phyloP scores from a whole-genome alignment of 2,113 vertebrate species.

The Erythrocercus mccallii region DNA sequence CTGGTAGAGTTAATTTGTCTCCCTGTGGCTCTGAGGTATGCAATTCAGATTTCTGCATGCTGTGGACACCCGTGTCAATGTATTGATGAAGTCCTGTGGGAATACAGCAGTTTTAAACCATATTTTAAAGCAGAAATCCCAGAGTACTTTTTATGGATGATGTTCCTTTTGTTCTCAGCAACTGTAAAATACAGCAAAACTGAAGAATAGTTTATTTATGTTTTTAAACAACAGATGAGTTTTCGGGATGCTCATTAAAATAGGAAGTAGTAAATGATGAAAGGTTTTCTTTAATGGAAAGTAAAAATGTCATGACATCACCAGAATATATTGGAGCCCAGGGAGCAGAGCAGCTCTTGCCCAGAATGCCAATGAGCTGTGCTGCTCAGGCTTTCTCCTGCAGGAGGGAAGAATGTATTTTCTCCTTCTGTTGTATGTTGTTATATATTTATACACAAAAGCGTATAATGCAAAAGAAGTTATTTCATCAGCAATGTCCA shows the following conservation, averaged over 20 bases:
- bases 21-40: neutral
- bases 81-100: neutral
- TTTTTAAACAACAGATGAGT: neutral
- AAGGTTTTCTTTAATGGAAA: neutral
- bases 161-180: neutral
- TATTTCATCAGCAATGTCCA: constrained; percentile 20
- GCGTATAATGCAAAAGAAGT: neutral
- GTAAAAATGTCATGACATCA: constrained; percentile 1
- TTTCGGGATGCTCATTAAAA: neutral
- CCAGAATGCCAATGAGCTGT: neutral
- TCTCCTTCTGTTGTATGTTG: neutral
- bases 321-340: neutral
- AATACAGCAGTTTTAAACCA: neutral
- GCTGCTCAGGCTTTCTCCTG: neutral
- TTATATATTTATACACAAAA: neutral
- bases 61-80: neutral
- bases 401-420: constrained; percentile 2
- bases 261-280: neutral
- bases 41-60: neutral
- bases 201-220: neutral
- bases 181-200: neutral
- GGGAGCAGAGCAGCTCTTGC: neutral
- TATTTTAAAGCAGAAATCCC: neutral
- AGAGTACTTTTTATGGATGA: neutral
- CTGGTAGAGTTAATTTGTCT: neutral